These are phyloP conservation scores for Fundulus diaphanus DNA, from an alignment of 2,797 vertebrate genomes.

Conservation along the genomic window DNA sequence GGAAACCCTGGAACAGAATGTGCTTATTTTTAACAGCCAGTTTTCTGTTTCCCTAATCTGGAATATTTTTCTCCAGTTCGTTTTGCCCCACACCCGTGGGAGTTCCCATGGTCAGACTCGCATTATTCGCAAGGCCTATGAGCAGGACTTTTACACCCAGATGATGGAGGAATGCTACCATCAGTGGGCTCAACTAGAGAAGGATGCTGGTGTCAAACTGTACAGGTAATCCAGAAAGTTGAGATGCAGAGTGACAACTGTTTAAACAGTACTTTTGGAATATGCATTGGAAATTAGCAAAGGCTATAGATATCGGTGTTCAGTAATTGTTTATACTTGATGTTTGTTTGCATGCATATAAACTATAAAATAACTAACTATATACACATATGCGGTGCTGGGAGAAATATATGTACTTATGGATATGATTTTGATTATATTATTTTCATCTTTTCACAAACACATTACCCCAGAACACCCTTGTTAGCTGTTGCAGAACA, in stretches of 20 bases:
- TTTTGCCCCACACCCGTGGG: conserved; percentile 89
- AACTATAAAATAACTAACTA: too few species aligned
- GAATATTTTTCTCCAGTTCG: conserved; percentile 73
- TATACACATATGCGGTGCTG: conserved; percentile 18
- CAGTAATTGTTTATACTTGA: too few species aligned
- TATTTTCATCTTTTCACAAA: conserved; percentile 11
- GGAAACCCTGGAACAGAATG: too few species aligned
- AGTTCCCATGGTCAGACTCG: conserved; percentile 95
- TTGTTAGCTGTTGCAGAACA: conserved; percentile 19
- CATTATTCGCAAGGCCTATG: conserved; percentile 88
- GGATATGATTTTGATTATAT: conserved; percentile 45
- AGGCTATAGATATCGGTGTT: too few species aligned
- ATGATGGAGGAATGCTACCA: conserved; percentile 90
- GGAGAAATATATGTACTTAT: conserved; percentile 39
- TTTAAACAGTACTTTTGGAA: conserved; percentile 50
- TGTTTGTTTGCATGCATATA: too few species aligned
- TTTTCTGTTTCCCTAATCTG: background rate
- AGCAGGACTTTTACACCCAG: conserved; percentile 78
- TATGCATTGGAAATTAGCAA: too few species aligned
- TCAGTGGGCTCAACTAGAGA: conserved; percentile 88
- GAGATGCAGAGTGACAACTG: conserved; percentile 36
- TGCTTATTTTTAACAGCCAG: background rate
- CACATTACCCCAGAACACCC: background rate
- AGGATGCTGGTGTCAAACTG: conserved; percentile 79
- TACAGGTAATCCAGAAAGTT: conserved; percentile 80